phyloP scores from a whole-genome alignment of 2,113 vertebrate species.

The Mormyrus lacerda region DNA sequence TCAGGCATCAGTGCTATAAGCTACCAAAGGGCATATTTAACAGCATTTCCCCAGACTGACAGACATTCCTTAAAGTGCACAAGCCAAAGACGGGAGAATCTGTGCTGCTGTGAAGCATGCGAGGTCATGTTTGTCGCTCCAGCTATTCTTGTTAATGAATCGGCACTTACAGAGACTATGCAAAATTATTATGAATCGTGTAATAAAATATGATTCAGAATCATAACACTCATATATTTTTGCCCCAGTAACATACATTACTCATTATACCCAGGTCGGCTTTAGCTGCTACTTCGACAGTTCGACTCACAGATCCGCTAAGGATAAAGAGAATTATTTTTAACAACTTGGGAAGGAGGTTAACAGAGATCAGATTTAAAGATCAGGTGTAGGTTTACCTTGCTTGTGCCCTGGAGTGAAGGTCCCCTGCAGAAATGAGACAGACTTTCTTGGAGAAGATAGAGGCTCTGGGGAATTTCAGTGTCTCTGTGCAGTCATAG shows the following conservation, averaged over 20 bases:
- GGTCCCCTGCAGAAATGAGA: background rate
- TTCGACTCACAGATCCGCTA: background rate
- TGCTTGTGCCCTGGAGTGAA: background rate
- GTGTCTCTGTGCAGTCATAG: background rate
- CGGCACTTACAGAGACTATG: background rate
- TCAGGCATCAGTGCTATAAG: background rate
- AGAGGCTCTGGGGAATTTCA: background rate
- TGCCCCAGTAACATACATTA: background rate
- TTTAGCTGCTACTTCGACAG: background rate
- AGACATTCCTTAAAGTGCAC: background rate
- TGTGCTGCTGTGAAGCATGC: background rate
- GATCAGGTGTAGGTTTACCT: slow-evolving; percentile 7
- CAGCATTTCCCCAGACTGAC: background rate
- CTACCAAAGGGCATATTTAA: background rate
- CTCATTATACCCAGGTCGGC: background rate
- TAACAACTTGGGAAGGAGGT: background rate
- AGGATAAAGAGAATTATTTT: background rate
- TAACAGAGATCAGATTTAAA: background rate
- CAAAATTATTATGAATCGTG: background rate
- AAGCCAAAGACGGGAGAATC: background rate
- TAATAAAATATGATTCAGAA: background rate
- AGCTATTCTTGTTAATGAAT: background rate
- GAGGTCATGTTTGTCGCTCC: background rate
- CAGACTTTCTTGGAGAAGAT: background rate
- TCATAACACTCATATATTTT: background rate